Evolutionary conservation across 2,113 vertebrate genomes (phyloP).

Genomic region (Tricholaema leucomelas): DNA sequence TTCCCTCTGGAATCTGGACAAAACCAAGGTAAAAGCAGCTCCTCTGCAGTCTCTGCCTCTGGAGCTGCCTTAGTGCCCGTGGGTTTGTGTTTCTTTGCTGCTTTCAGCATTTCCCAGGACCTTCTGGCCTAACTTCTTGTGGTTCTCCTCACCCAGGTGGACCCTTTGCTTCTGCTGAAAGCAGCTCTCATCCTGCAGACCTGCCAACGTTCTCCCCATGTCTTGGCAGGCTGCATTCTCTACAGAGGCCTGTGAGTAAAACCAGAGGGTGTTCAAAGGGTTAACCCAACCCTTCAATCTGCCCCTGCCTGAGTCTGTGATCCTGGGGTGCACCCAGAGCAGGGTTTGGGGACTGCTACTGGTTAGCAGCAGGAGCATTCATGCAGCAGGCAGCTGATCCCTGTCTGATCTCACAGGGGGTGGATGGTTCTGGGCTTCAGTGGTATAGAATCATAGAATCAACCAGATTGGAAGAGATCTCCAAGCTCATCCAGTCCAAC

Average conservation of each 20-base stretch:
- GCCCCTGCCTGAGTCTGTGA: not conserved
- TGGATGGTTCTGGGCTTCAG: too few species aligned
- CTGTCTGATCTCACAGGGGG: too few species aligned
- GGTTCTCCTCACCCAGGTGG: constrained; percentile 78
- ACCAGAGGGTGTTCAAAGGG: fast-evolving
- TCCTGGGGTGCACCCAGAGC: not conserved
- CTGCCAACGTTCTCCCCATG: constrained; percentile 85
- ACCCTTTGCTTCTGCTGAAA: constrained; percentile 91
- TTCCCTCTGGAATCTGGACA: constrained; percentile 87
- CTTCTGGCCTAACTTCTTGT: not conserved
- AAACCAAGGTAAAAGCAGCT: constrained; percentile 77
- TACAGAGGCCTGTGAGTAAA: constrained; percentile 84
- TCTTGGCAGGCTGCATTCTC: constrained; percentile 90
- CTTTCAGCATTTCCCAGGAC: not conserved
- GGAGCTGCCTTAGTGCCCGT: not conserved
- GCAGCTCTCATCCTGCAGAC: constrained; percentile 93
- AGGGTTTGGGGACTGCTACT: not conserved
- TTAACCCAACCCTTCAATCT: not conserved
- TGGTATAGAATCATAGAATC: too few species aligned
- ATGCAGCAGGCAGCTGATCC: too few species aligned
- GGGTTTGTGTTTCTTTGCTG: not conserved
- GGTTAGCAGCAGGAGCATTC: too few species aligned
- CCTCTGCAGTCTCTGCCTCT: not conserved
- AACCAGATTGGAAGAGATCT: too few species aligned
- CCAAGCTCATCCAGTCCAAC: too few species aligned